Base-by-base conservation (phyloP, 2,888 invertebrate species). In the Cephus pygmeus region DNA sequence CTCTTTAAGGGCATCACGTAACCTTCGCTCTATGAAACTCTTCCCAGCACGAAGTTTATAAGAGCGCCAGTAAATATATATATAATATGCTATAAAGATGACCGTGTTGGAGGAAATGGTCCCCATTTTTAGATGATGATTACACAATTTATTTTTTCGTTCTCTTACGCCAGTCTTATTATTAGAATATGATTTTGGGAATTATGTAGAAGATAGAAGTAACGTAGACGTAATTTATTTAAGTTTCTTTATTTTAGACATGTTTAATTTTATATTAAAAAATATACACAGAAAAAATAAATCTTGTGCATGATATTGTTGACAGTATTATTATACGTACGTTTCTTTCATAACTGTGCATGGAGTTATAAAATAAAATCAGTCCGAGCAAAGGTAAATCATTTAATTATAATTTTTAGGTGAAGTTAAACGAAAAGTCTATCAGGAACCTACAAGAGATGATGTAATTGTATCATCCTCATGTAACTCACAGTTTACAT, bases 1-100 rank as follows among this genome's bases (percentile, higher is more conserved):
- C 35, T 34, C 35, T 34, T 74, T 34, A 74, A 74, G 36, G 74
- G 74, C 74, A 74, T 34, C 31, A 11, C 31, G 34, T 71, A 71
- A 71, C 31, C 31, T 71, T 33, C 71, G 71, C 12, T 71, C 15
- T 15, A 30, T 34, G 71, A 71, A 71, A 34, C 34, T 33, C 71
- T 34, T 71, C 31, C 71, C 30, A 71, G 11, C 34, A 74, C 3
- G 30, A 34, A n/a, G 30, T 34, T 30, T 33, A 74, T 23, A 74
- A 34, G 33, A 31, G 71, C 12, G 31, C 71, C 12, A 71, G 71
- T 56, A 56, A 23, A 56, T 23, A 23, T 4, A 15, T 40, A 40
- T 23, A 40, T 23, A 40, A 40, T 40, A 40, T 23, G 2, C 15
- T 56, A 56, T 56, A 56, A 56, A 56, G 9, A 23, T 23, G 23